phyloP scores from a whole-genome alignment of 1,140 invertebrate genomes.

The Bombus cullumanus region DNA sequence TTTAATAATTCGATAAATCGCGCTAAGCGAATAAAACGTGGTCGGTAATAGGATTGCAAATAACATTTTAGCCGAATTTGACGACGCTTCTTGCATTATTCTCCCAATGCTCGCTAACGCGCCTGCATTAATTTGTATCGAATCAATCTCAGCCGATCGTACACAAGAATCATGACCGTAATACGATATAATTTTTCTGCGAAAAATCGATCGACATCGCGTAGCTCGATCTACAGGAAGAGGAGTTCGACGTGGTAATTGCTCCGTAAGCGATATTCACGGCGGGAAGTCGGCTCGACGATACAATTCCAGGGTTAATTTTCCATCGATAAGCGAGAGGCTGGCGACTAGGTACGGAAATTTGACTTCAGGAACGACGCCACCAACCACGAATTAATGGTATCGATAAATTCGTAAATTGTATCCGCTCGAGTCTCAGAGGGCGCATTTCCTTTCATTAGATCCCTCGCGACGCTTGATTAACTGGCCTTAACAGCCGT shows the following conservation, averaged over 20 bases:
- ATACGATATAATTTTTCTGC: background rate
- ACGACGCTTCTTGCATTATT: slow-evolving; percentile 33
- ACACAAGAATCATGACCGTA: background rate
- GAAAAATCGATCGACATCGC: slow-evolving; percentile 36
- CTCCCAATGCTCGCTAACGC: background rate
- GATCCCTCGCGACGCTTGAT: slow-evolving; percentile 32
- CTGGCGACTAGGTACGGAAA: slow-evolving; percentile 26
- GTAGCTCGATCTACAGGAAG: slow-evolving; percentile 16
- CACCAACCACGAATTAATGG: slow-evolving; percentile 21
- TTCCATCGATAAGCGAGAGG: slow-evolving; percentile 21
- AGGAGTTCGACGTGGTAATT: slow-evolving; percentile 5
- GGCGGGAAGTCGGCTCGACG: background rate
- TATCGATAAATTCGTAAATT: slow-evolving; percentile 51
- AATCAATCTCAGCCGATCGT: background rate
- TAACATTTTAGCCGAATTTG: slow-evolving; percentile 33
- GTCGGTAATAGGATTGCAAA: slow-evolving; percentile 39
- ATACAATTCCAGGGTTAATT: slow-evolving; percentile 36
- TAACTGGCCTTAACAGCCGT: slow-evolving; percentile 28
- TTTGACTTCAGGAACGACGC: slow-evolving; percentile 31
- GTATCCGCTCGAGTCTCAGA: slow-evolving; percentile 35
- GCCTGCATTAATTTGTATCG: background rate
- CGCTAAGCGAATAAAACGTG: slow-evolving; percentile 9
- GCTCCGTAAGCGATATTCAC: slow-evolving; percentile 22
- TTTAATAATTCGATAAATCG: slow-evolving; percentile 45
- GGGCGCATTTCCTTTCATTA: slow-evolving; percentile 44